A percentile compares a stretch with the other conserved stretches of the same genome.
phyloP scores from a whole-genome alignment of 2,797 vertebrate genomes.

The Nasua narica region DNA sequence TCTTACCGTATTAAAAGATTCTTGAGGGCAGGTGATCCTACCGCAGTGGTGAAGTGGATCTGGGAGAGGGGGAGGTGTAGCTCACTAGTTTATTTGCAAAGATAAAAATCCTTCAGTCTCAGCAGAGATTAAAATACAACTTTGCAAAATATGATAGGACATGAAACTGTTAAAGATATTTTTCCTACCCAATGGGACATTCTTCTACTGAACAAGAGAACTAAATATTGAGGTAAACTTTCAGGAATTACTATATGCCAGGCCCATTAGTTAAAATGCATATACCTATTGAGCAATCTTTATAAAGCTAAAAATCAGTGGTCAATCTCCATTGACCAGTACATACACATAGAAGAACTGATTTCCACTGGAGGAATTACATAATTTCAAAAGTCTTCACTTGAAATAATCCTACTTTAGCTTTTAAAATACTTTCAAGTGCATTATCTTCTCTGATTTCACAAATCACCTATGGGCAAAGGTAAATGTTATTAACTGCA shows the following conservation, averaged over 20 bases:
- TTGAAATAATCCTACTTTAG: neutral
- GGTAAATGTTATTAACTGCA: neutral
- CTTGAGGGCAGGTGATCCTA: neutral
- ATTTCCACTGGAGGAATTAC: neutral
- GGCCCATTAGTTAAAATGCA: neutral
- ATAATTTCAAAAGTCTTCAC: neutral
- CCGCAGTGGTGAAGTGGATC: neutral
- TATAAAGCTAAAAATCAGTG: neutral
- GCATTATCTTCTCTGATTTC: neutral
- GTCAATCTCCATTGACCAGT: neutral
- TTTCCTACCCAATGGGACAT: neutral
- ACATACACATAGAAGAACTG: neutral
- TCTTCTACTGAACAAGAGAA: conserved; percentile 2
- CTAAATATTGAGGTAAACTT: neutral
- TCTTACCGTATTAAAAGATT: neutral
- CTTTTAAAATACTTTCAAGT: conserved; percentile 18
- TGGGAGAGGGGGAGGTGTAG: neutral
- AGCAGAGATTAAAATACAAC: neutral
- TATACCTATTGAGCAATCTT: neutral
- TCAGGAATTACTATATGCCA: neutral
- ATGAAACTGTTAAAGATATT: neutral
- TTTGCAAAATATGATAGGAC: neutral
- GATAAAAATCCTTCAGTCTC: neutral
- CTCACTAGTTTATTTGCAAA: neutral
- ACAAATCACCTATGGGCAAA: neutral